Percentiles rank a stretch among this genome's conserved stretches.
phyloP scores from a whole-genome alignment of 2,888 invertebrate genomes.

The Fabriciana adippe region DNA sequence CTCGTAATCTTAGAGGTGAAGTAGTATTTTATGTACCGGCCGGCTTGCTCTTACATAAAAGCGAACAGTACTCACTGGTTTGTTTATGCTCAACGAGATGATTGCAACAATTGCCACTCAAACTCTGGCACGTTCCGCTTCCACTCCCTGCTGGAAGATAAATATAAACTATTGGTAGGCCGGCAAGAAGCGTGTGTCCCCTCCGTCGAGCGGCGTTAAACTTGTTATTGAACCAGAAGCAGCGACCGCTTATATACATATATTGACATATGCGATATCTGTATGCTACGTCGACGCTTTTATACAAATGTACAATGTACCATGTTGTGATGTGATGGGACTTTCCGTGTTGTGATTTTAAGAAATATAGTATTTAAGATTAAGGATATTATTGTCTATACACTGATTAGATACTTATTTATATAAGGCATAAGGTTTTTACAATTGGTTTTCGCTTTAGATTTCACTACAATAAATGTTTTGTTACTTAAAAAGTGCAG shows the following conservation, averaged over 20 bases:
- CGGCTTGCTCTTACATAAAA: constrained; percentile 60
- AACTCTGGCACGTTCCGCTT: constrained; percentile 73
- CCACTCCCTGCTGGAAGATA: constrained; percentile 47
- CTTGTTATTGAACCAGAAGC: constrained; percentile 58
- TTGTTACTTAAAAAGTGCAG: too few relatives aligned
- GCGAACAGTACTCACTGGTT: constrained; percentile 71
- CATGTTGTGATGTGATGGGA: constrained; percentile 18
- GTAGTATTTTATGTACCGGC: constrained; percentile 36
- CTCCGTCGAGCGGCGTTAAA: constrained; percentile 59
- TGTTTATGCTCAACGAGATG: constrained; percentile 80
- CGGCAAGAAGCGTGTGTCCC: constrained; percentile 54
- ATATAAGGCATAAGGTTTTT: not conserved
- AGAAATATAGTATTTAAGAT: constrained; percentile 16
- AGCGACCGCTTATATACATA: constrained; percentile 53
- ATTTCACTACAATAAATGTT: too few relatives aligned
- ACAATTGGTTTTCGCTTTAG: too few relatives aligned
- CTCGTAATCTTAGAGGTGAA: constrained; percentile 3
- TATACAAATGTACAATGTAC: constrained; percentile 6
- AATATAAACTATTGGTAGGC: constrained; percentile 40
- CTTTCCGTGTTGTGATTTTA: constrained; percentile 27
- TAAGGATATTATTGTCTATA: constrained; percentile 11
- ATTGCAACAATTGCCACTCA: constrained; percentile 73
- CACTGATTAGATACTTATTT: not conserved
- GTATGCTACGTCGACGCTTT: constrained; percentile 11
- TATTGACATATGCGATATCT: constrained; percentile 3